Base-by-base conservation (phyloP, 2,888 invertebrate species). In the Oasisia sp. region DNA sequence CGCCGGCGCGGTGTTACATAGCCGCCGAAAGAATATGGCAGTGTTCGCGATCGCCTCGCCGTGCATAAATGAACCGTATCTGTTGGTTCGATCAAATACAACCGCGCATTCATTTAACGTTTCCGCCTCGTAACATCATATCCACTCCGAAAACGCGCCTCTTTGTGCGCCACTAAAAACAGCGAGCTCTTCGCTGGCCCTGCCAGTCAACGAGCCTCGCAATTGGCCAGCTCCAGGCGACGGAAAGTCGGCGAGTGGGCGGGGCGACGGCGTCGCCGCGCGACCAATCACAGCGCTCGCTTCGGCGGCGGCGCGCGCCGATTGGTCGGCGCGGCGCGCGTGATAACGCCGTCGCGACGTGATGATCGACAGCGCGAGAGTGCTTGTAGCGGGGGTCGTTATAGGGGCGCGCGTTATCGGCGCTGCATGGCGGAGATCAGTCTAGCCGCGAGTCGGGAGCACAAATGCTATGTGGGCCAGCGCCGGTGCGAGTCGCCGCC, bases 401-500 rank as follows among this genome's bases (percentile, higher is more conserved):
- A 19, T 74, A 74, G 74, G 74, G 74, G 74, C 74, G 74, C 74
- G 74, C 74, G 74, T 74, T 74, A 74, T 74, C 74, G 74, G 74
- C 74, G 74, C 74, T 74, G 74, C 74, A 74, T 74, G 74, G 74
- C 74, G 74, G 74, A 74, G 74, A 74, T 74, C 74, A 74, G 74
- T 74, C 74, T 74, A 74, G 74, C 74, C 27, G 74, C 74, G 74
- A 74, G 74, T 74, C 74, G 74, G 2, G 74, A 74, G 74, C 74
- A 74, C 74, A 74, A 74, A 74, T 74, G 74, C 74, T 74, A 74
- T 74, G 74, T 74, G 74, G 74, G 74, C 74, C 74, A 74, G 74
- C 74, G 74, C 74, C 74, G 74, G 27, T 74, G 74, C 74, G 74
- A 74, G 74, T 74, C 74, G 27, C 74, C 74, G 56, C 56, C 19